Conservation (phyloP, 2,113 vertebrate genomes). For the Climacteris rufus region DNA sequence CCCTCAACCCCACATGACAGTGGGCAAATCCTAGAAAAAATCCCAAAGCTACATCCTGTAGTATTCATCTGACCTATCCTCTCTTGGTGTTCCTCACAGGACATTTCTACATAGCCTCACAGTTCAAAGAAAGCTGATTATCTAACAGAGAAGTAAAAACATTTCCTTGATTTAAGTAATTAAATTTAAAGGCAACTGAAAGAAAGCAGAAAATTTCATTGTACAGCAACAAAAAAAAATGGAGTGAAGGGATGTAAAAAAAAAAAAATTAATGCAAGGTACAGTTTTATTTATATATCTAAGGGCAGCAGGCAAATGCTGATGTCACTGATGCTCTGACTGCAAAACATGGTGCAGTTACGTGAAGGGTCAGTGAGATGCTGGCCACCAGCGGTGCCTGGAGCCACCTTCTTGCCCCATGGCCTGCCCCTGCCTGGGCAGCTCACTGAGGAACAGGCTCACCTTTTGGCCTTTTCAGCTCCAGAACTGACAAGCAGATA, state of each 20-base stretch:
- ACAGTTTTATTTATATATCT: neutral
- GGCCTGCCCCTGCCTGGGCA: neutral
- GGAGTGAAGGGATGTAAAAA: neutral
- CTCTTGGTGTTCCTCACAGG: neutral
- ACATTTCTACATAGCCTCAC: neutral
- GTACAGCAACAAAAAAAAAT: neutral
- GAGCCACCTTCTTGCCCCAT: neutral
- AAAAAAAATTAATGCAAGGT: neutral
- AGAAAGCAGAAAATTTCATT: neutral
- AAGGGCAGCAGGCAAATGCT: neutral
- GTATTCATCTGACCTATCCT: neutral
- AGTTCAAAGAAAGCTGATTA: neutral
- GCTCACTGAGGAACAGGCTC: neutral
- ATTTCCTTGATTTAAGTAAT: neutral
- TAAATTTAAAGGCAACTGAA: neutral
- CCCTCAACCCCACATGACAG: neutral
- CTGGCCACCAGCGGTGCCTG: rapidly evolving
- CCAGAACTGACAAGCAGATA: neutral
- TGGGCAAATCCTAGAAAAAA: neutral
- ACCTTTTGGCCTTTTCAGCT: neutral
- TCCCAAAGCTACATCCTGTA: neutral
- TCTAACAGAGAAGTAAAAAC: neutral
- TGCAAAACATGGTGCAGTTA: neutral
- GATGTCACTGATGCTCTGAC: neutral
- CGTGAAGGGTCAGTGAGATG: neutral